Percentiles rank a stretch among this genome's conserved stretches.
phyloP scores from a whole-genome alignment of 1,140 invertebrate genomes.

The Anastrepha ludens region DNA sequence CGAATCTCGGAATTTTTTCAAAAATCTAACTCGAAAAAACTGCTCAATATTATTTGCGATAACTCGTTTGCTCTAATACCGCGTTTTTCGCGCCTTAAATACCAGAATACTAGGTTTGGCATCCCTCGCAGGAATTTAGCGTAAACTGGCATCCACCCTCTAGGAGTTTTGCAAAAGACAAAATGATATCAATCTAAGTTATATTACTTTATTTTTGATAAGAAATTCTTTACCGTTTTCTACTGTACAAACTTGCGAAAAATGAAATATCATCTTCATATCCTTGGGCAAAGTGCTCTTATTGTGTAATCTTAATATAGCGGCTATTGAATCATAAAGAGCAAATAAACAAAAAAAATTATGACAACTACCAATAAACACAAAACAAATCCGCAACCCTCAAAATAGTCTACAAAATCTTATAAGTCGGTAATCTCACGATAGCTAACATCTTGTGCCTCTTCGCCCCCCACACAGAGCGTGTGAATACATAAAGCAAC shows the following conservation, averaged over 20 bases:
- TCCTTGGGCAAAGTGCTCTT: neutral
- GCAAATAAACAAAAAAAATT: neutral
- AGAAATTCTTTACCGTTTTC: neutral
- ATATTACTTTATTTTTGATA: no score
- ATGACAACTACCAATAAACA: neutral
- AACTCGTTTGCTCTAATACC: no score
- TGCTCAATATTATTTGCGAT: no score
- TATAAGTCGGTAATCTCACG: neutral
- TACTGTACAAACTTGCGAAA: neutral
- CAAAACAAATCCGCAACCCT: neutral
- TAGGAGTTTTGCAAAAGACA: no score
- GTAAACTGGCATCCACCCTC: no score
- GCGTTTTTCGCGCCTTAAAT: no score
- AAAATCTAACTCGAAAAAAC: no score
- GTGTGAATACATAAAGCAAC: conserved; percentile 4
- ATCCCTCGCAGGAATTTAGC: no score
- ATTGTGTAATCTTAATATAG: conserved; percentile 2
- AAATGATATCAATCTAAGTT: no score
- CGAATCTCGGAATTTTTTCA: no score
- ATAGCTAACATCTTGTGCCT: neutral
- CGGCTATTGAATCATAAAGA: neutral
- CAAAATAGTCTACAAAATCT: neutral
- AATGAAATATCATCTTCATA: neutral
- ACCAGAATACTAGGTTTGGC: no score
- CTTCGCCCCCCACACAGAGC: neutral